These are phyloP conservation scores for Geophilus truncorum DNA, from an alignment of 2,888 invertebrate species.

Conservation along the genomic window DNA sequence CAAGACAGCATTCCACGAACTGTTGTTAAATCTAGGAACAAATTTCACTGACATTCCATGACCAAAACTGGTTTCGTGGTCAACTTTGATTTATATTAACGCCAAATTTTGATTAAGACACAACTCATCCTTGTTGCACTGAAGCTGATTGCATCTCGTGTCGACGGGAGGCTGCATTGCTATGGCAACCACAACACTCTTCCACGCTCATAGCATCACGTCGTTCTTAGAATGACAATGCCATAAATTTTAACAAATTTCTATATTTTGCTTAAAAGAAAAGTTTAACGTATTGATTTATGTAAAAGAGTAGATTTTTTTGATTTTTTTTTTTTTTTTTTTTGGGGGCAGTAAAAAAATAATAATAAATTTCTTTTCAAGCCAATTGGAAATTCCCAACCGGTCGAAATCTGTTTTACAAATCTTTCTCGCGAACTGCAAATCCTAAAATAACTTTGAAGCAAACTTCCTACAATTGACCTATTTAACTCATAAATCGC, in stretches of 20 bases:
- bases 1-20: not conserved
- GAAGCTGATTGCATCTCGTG: not conserved
- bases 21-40: not conserved
- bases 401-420: not conserved
- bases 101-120: not conserved
- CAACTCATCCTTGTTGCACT: not conserved
- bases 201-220: not conserved
- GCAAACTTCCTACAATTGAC: not conserved
- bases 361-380: not conserved
- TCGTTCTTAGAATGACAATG: not conserved
- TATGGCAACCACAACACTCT: not conserved
- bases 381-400: not conserved
- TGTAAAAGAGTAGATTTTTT: not conserved
- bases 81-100: conserved; percentile 25
- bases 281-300: not conserved
- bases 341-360: too few relatives aligned
- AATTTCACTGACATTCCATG: not conserved
- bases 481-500: not conserved
- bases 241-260: conserved; percentile 15
- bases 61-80: not conserved
- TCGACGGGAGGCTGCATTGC: not conserved
- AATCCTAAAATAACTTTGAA: not conserved
- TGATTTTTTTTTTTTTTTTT: not conserved
- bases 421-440: not conserved
- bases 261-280: not conserved